A percentile compares a stretch with the other conserved stretches of the same genome.
These are phyloP conservation scores for Nasua narica DNA, from an alignment of 2,797 vertebrate genomes.

Conservation along the genomic window DNA sequence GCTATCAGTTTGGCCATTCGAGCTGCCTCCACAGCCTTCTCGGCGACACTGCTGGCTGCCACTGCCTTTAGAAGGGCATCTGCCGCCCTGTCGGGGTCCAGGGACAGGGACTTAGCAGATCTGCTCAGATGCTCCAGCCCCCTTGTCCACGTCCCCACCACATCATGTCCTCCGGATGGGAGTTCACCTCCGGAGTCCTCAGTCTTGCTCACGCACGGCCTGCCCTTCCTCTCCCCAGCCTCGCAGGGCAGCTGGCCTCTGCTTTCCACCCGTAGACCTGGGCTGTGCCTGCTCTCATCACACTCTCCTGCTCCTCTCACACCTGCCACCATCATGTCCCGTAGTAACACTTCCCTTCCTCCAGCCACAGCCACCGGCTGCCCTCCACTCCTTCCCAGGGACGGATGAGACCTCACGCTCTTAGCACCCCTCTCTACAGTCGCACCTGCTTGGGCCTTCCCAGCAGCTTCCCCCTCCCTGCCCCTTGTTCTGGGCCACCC, in stretches of 20 bases:
- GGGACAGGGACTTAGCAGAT: constrained; percentile 18
- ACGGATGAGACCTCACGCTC: neutral
- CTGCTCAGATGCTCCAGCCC: neutral
- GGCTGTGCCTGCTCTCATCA: neutral
- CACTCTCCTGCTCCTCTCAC: constrained; percentile 19
- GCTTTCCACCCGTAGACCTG: neutral
- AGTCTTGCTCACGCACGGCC: neutral
- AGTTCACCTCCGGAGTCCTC: neutral
- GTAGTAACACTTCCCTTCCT: constrained; percentile 64
- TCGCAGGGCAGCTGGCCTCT: neutral
- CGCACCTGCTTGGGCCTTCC: neutral
- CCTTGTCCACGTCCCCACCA: neutral
- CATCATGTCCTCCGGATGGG: neutral
- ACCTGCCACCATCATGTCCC: neutral
- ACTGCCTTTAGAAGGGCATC: constrained; percentile 82
- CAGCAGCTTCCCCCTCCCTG: neutral
- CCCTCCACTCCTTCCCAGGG: neutral
- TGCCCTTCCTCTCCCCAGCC: neutral
- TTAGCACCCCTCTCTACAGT: neutral
- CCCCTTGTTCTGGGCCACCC: neutral
- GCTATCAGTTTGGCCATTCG: constrained; percentile 82
- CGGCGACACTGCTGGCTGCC: constrained; percentile 77
- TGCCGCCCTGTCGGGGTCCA: constrained; percentile 76
- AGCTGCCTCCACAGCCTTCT: constrained; percentile 82
- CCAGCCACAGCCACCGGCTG: neutral